These are phyloP conservation scores for Myrmecobius fasciatus DNA, from an alignment of 2,113 vertebrate species.

Conservation along the genomic window DNA sequence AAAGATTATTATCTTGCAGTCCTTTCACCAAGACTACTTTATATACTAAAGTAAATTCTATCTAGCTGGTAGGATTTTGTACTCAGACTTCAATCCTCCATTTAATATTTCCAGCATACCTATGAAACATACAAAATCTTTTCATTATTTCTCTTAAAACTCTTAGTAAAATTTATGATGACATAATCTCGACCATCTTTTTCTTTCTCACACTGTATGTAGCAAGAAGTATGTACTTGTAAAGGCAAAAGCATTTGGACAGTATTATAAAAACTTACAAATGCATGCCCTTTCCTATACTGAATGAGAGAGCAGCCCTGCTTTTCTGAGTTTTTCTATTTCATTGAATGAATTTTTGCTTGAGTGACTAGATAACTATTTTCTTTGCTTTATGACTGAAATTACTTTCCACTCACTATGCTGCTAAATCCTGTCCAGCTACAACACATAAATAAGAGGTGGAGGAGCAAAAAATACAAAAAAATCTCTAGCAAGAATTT, in stretches of 20 bases:
- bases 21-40: slow-evolving; percentile 13
- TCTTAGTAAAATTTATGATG: slow-evolving; percentile 16
- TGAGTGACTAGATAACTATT: slow-evolving; percentile 16
- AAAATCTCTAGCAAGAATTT: neutral
- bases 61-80: neutral
- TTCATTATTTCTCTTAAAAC: slow-evolving; percentile 9
- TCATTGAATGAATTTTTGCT: slow-evolving; percentile 59
- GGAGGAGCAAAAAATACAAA: neutral
- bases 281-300: neutral
- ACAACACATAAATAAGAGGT: slow-evolving; percentile 28
- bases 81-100: neutral
- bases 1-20: neutral
- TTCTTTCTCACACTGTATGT: neutral
- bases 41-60: neutral
- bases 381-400: slow-evolving; percentile 57
- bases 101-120: neutral
- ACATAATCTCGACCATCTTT: slow-evolving; percentile 28
- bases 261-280: slow-evolving; percentile 33
- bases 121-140: neutral
- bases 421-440: slow-evolving; percentile 19
- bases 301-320: slow-evolving; percentile 1
- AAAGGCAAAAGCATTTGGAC: slow-evolving; percentile 52
- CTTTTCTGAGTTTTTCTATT: slow-evolving; percentile 53
- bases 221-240: neutral
- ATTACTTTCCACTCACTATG: slow-evolving; percentile 40